These are phyloP conservation scores for Apodemus agrarius DNA, from an alignment of 2,797 vertebrate species.

Conservation along the genomic window DNA sequence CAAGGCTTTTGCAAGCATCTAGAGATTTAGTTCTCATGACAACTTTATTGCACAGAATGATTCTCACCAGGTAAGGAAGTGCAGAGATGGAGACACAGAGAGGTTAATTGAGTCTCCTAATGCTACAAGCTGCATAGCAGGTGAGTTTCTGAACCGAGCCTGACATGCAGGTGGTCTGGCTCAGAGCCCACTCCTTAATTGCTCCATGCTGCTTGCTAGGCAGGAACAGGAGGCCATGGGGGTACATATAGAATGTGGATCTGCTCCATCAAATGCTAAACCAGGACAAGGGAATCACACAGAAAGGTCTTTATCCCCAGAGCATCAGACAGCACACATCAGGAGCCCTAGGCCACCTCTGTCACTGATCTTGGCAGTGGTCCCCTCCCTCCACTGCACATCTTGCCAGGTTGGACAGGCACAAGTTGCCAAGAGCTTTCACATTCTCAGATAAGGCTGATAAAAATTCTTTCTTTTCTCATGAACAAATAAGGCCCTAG, in stretches of 20 bases:
- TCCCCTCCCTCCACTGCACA: accelerated
- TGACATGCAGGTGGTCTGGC: background rate
- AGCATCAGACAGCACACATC: background rate
- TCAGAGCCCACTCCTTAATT: background rate
- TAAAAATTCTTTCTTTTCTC: background rate
- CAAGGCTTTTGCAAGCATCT: background rate
- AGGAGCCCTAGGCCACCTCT: background rate
- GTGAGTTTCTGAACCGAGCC: background rate
- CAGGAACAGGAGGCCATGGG: background rate
- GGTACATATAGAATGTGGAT: background rate
- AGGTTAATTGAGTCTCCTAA: background rate
- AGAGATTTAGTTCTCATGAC: background rate
- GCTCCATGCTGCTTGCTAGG: background rate
- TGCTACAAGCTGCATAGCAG: background rate
- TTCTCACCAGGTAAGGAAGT: background rate
- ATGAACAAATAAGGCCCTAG: background rate
- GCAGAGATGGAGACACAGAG: background rate
- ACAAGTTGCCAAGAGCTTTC: background rate
- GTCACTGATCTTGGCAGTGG: too few species aligned
- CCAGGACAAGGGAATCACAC: background rate
- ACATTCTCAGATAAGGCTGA: background rate
- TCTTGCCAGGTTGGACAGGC: accelerated
- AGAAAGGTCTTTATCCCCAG: background rate
- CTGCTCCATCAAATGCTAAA: background rate
- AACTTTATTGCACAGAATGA: background rate